Evolutionary conservation across 2,113 vertebrate genomes (phyloP).

Genomic region (Hydrochoerus hydrochaeris): DNA sequence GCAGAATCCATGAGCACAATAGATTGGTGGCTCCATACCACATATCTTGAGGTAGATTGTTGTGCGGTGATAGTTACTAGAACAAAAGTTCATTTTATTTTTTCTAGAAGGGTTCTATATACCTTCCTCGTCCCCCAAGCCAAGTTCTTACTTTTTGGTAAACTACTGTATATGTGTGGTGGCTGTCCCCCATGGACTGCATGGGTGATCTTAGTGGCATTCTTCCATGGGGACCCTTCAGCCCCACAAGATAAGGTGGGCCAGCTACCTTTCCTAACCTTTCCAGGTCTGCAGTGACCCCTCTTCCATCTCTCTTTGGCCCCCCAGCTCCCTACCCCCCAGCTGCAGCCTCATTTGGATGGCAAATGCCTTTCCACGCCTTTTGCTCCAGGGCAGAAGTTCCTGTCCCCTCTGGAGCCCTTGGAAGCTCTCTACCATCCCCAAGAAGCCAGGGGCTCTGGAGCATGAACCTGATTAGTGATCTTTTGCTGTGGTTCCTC

Average conservation of each 20-base stretch:
- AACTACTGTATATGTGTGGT: neutral
- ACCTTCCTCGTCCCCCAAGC: neutral
- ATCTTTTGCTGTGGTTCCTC: neutral
- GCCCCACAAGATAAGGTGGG: neutral
- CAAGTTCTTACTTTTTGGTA: neutral
- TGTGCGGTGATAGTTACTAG: neutral
- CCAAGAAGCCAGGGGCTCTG: neutral
- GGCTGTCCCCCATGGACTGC: neutral
- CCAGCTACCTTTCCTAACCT: neutral
- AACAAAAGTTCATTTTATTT: neutral
- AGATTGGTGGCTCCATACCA: neutral
- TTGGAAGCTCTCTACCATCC: conserved; percentile 26
- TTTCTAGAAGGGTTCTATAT: neutral
- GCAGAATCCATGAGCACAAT: neutral
- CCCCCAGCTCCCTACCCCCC: neutral
- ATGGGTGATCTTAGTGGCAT: neutral
- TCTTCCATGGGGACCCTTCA: neutral
- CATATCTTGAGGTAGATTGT: neutral
- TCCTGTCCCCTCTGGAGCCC: conserved; percentile 40
- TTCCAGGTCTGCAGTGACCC: no score
- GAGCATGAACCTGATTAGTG: neutral
- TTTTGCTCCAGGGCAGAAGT: conserved; percentile 40
- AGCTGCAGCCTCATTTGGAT: neutral
- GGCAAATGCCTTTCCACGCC: conserved; percentile 43
- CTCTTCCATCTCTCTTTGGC: conserved; percentile 23